Base-by-base conservation (phyloP, 2,797 vertebrate genomes). In the Cuculus canorus region DNA sequence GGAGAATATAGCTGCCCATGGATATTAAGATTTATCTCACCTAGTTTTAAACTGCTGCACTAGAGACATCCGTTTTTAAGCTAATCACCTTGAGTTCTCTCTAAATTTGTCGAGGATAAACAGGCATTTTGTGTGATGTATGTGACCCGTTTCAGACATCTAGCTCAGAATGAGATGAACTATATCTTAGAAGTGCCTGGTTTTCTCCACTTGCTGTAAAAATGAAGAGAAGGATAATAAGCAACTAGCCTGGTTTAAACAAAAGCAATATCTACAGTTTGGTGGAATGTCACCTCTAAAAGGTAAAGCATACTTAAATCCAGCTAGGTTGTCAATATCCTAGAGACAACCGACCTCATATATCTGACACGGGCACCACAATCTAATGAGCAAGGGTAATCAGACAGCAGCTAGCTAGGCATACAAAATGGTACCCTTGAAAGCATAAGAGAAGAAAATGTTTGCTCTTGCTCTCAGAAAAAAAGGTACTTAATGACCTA, bases 11-110 rank as follows among this genome's bases (percentile, higher is more conserved):
- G 45, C 17, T 81, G 41, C 72, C 70, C 82, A 54, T 13, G 17
- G 54, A 69, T 92, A 76, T 54, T 71, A 72, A 78, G 50, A 92
- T 88, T 86, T 70, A 90, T 83, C 80, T 95, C 63, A 88, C 54
- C 94, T 90, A n/a, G 32, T 35, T 92, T 94, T 71, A 87, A 37
- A 70, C 57, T 63, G 45, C 32, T 68, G 73, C 59, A 54, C 37
- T 57, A 52, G 24, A 81, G 45, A 71, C 52, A 80, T 60, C 24
- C 1, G 2, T 71, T 88, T 71, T 56, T 71, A 8, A 91, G 57
- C 41, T 95, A 83, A 86, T 66, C 61, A 78, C 41, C 9, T 41
- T 61, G 57, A 88, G 50, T 6, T 1, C 27, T 75, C 27, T 25
- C 27, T 43, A 41, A 85, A 93, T 64, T 41, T 86, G 18, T 30